A percentile compares a stretch with the other conserved stretches of the same genome.
Evolutionary conservation across 2,888 invertebrate genomes (phyloP).

Genomic region (Drosophila picticornis): DNA sequence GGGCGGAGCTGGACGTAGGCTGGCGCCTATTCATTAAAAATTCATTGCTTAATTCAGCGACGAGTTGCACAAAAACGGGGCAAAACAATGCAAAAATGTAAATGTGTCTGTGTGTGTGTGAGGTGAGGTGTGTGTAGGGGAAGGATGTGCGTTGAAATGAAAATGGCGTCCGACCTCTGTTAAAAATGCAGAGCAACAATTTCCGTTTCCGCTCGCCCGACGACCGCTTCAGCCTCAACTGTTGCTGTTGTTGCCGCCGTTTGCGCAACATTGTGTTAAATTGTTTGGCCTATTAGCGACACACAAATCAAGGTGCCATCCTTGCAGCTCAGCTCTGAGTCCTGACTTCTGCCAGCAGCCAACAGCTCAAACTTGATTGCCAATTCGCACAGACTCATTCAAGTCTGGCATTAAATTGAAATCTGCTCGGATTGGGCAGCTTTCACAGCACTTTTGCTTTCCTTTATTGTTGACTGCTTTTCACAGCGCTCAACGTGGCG

Average conservation of each 20-base stretch:
- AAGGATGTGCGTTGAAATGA: constrained; percentile 36
- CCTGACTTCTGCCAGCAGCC: constrained; percentile 28
- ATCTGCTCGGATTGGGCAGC: constrained; percentile 39
- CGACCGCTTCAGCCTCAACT: constrained; percentile 54
- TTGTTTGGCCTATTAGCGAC: constrained; percentile 65
- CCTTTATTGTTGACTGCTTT: constrained; percentile 32
- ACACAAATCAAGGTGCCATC: constrained; percentile 68
- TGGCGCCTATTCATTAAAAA: constrained; percentile 57
- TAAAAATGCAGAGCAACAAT: constrained; percentile 80
- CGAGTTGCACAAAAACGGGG: constrained; percentile 1
- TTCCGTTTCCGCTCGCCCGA: constrained; percentile 73
- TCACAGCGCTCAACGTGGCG: constrained; percentile 66
- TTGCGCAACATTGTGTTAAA: constrained; percentile 66
- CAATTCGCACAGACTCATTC: constrained; percentile 20
- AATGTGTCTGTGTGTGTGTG: neutral
- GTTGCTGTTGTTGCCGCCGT: constrained; percentile 48
- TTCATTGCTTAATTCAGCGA: constrained; percentile 65
- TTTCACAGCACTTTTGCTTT: neutral
- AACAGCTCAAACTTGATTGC: constrained; percentile 54
- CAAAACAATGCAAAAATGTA: constrained; percentile 5
- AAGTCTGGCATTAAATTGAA: constrained; percentile 78
- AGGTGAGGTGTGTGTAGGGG: neutral
- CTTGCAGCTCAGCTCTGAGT: constrained; percentile 10
- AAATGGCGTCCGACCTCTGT: constrained; percentile 65
- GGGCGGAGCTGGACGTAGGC: too few relatives aligned